Percentiles rank a stretch among this genome's conserved stretches.
Evolutionary conservation across 2,113 vertebrate species (phyloP).

Genomic region (Mustela nigripes): DNA sequence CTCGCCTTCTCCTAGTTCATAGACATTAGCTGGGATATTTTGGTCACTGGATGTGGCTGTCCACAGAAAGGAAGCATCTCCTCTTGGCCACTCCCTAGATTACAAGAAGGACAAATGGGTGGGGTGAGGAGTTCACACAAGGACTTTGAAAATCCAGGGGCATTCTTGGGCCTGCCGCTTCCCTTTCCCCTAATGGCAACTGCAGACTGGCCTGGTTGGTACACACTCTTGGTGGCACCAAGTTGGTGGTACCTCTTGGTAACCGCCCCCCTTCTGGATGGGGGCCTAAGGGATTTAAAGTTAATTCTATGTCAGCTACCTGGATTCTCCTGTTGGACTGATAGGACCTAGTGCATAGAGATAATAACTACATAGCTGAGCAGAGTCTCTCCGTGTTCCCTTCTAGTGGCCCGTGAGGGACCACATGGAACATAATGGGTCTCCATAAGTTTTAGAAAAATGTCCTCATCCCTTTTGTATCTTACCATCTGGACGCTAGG

Average conservation of each 20-base stretch:
- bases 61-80: constrained; percentile 10
- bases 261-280: not conserved
- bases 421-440: not conserved
- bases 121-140: not conserved
- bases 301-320: not conserved
- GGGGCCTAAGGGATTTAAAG: not conserved
- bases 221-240: not conserved
- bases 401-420: no score
- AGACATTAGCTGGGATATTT: constrained; percentile 7
- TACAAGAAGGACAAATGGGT: not conserved
- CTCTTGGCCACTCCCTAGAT: not conserved
- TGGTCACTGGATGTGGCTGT: not conserved
- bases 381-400: not conserved
- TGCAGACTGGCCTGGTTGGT: not conserved
- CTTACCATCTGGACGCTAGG: not conserved
- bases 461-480: not conserved
- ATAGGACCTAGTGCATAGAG: not conserved
- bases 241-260: no score
- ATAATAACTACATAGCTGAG: not conserved
- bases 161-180: not conserved
- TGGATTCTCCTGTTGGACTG: constrained; percentile 11
- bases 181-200: not conserved
- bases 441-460: constrained; percentile 25
- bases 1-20: not conserved
- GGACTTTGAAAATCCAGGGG: not conserved